Conservation (phyloP, 1,140 invertebrate species). For the Littorina saxatilis region DNA sequence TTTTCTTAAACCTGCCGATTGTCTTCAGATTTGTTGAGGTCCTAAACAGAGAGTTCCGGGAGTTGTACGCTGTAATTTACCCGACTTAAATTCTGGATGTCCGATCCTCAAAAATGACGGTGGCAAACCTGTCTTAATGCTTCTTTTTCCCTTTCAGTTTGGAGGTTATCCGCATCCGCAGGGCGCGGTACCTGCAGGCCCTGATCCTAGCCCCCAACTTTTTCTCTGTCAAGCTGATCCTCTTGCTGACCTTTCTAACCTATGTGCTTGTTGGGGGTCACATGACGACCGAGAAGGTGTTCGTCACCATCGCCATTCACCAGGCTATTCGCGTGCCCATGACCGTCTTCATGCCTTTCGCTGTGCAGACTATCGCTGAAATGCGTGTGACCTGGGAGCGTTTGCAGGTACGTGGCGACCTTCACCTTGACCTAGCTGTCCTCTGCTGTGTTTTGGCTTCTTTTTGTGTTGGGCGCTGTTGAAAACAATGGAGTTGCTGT, state of each 20-base stretch:
- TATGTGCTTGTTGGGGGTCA: constrained; percentile 53
- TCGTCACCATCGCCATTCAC: constrained; percentile 53
- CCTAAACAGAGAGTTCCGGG: too few species aligned
- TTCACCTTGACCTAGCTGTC: constrained; percentile 6
- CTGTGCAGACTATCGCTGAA: constrained; percentile 66
- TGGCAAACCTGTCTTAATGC: too few species aligned
- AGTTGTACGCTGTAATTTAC: too few species aligned
- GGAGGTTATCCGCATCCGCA: constrained; percentile 58
- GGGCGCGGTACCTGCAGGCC: constrained; percentile 56
- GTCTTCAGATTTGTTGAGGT: too few species aligned
- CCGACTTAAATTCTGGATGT: too few species aligned
- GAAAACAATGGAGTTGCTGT: too few species aligned
- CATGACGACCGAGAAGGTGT: constrained; percentile 58
- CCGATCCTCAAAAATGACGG: too few species aligned
- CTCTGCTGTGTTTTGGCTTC: too few species aligned
- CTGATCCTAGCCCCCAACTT: constrained; percentile 66
- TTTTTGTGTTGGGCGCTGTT: too few species aligned
- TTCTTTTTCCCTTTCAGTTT: constrained; percentile 56
- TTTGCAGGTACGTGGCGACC: constrained; percentile 36
- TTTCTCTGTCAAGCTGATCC: constrained; percentile 68
- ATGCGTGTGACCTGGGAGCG: constrained; percentile 40
- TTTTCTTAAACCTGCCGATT: too few species aligned
- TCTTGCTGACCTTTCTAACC: constrained; percentile 65
- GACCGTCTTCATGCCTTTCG: constrained; percentile 55
- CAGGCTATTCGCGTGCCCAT: constrained; percentile 51